Evolutionary conservation across 2,888 invertebrate species (phyloP).

Genomic region (Epistrophe eligans): DNA sequence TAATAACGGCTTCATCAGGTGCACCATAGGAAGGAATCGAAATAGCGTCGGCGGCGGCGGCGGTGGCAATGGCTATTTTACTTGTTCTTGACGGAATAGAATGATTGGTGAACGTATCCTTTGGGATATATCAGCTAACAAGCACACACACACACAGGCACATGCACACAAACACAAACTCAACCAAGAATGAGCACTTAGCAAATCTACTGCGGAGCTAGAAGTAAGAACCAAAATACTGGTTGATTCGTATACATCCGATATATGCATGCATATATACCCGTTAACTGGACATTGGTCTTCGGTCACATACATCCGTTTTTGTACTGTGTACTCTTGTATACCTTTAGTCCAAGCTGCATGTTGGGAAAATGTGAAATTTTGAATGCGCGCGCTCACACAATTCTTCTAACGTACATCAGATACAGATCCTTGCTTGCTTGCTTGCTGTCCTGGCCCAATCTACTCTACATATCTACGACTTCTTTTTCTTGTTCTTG

Average conservation of each 20-base stretch:
- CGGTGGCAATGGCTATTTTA: slow-evolving; percentile 41
- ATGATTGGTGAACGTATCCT: slow-evolving; percentile 71
- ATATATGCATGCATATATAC: slow-evolving; percentile 54
- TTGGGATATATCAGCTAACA: slow-evolving; percentile 44
- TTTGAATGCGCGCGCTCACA: slow-evolving; percentile 75
- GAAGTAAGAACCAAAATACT: slow-evolving; percentile 49
- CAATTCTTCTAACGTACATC: slow-evolving; percentile 49
- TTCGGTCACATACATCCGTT: slow-evolving; percentile 55
- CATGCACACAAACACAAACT: slow-evolving; percentile 31
- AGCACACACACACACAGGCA: slow-evolving; percentile 33
- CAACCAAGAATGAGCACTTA: slow-evolving; percentile 48
- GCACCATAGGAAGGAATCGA: slow-evolving; percentile 50
- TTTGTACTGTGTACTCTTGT: slow-evolving; percentile 13
- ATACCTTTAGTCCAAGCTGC: slow-evolving; percentile 25
- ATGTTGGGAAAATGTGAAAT: slow-evolving; percentile 72
- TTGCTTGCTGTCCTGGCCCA: slow-evolving; percentile 43
- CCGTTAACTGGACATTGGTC: slow-evolving; percentile 73
- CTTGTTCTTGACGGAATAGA: slow-evolving; percentile 74
- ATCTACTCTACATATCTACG: slow-evolving; percentile 42
- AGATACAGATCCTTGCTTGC: slow-evolving; percentile 57
- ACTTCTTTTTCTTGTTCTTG: slow-evolving; percentile 60
- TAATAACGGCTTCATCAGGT: slow-evolving; percentile 31
- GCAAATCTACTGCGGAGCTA: slow-evolving; percentile 56
- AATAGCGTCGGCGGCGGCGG: slow-evolving; percentile 66
- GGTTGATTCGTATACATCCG: slow-evolving; percentile 49